Evolutionary conservation across 2,797 vertebrate genomes (phyloP).

Genomic region (Schizopygopsis malacanthus): DNA sequence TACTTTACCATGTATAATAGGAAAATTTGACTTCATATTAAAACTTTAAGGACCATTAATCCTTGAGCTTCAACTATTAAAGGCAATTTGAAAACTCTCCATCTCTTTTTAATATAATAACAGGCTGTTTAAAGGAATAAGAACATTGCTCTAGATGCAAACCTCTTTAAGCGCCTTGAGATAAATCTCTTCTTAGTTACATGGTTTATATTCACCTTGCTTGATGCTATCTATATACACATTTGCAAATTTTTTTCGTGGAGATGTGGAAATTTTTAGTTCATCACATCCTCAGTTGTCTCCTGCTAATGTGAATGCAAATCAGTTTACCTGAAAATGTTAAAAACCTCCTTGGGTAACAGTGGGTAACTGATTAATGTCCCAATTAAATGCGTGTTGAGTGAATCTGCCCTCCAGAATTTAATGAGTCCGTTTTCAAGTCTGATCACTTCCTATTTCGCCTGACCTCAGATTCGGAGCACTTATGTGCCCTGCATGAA

Average conservation of each 20-base stretch:
- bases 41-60: neutral
- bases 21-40: neutral
- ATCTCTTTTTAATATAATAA: neutral
- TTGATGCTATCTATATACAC: neutral
- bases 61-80: neutral
- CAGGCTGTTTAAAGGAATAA: neutral
- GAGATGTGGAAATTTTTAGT: neutral
- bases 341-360: slow-evolving; percentile 14
- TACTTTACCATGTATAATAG: neutral
- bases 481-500: slow-evolving; percentile 8
- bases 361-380: slow-evolving; percentile 34
- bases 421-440: slow-evolving; percentile 35
- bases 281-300: neutral
- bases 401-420: slow-evolving; percentile 13
- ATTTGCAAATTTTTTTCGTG: neutral
- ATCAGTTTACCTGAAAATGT: neutral
- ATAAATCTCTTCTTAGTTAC: neutral
- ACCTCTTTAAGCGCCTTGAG: neutral
- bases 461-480: slow-evolving; percentile 7
- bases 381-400: slow-evolving; percentile 35
- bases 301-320: slow-evolving; percentile 9
- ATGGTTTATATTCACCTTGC: neutral
- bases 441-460: slow-evolving; percentile 17
- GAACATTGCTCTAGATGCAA: neutral
- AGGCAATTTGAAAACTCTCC: neutral